Conservation (phyloP, 2,797 vertebrate genomes). For the Lerista edwardsae region DNA sequence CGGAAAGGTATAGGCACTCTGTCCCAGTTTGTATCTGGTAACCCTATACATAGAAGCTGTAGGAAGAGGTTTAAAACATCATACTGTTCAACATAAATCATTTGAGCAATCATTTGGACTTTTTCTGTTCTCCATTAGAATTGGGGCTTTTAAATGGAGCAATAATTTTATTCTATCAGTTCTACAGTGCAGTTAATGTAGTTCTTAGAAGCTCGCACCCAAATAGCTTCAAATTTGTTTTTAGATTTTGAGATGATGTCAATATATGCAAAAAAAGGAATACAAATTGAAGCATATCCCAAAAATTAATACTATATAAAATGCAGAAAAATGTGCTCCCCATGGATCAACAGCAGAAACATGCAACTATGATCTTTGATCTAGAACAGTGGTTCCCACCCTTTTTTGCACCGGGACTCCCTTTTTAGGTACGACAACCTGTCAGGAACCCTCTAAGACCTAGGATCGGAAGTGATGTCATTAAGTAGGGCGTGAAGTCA, state of each 20-base stretch:
- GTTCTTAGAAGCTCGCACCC: not conserved
- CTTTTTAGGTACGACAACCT: too few relatives aligned
- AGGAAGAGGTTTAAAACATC: too few relatives aligned
- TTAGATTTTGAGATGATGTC: not conserved
- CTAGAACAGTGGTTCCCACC: not conserved
- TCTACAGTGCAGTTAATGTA: not conserved
- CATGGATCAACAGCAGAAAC: slow-evolving; percentile 22
- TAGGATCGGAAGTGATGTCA: too few relatives aligned
- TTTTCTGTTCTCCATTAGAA: not conserved
- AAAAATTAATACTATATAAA: slow-evolving; percentile 25
- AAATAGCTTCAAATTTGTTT: slow-evolving; percentile 17
- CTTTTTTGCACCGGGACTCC: too few relatives aligned
- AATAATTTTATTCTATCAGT: not conserved
- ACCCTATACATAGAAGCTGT: too few relatives aligned
- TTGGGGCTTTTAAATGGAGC: not conserved
- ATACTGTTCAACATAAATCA: not conserved
- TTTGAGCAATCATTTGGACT: not conserved
- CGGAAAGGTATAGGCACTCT: too few relatives aligned
- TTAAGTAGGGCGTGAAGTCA: too few relatives aligned
- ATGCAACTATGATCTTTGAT: not conserved
- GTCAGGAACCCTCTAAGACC: too few relatives aligned
- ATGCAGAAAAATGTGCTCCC: slow-evolving; percentile 2
- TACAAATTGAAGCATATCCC: slow-evolving; percentile 23
- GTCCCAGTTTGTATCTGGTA: too few relatives aligned
- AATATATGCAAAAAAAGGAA: slow-evolving; percentile 1